Base-by-base conservation (phyloP, 1,140 invertebrate genomes). In the Aphelinus certus region DNA sequence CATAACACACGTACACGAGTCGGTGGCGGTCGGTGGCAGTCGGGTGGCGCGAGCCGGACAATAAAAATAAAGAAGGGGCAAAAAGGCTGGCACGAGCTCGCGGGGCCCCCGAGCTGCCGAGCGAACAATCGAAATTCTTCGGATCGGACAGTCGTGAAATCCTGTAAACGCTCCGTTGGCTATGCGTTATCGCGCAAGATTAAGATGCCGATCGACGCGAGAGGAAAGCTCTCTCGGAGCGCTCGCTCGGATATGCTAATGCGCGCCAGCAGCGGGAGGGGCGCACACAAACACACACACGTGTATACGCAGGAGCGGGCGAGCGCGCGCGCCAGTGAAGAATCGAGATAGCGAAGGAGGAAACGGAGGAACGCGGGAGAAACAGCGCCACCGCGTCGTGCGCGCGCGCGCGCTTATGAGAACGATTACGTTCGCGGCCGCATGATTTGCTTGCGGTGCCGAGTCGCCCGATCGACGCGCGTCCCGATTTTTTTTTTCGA, bases 71-170 rank as follows among this genome's bases (percentile, higher is more conserved):
- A 71, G 55, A 65, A 70, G 45, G 61, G 26, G 48, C 45, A 62
- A 65, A 65, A 57, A 67, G 9, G 42, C 56, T 7, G 66, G 9
- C 1, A 7, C n/a, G 4, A 5, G 7, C 62, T n/a, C 45, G 43
- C n/a, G 0, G 51, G 3, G 42, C 57, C 78, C 75, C 26, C 26
- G 26, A 26, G 26, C 26, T 77, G 78, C 74, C 73, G 75, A 61
- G 78, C 74, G 75, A 79, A 81, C 77, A 69, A 76, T 49, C 73
- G 75, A 76, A 76, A 76, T 76, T 76, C 74, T 71, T 76, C 56
- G 73, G 66, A 67, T 75, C 62, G 74, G 68, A 71, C 74, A 71
- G 68, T 76, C 74, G 74, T 76, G 74, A 76, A 76, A 71, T 76
- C 68, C 68, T 71, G 68, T 71, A 76, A 76, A 75, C 73, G 65